Evolutionary conservation across 2,113 vertebrate genomes (phyloP).

Genomic region (Oreotragus oreotragus): DNA sequence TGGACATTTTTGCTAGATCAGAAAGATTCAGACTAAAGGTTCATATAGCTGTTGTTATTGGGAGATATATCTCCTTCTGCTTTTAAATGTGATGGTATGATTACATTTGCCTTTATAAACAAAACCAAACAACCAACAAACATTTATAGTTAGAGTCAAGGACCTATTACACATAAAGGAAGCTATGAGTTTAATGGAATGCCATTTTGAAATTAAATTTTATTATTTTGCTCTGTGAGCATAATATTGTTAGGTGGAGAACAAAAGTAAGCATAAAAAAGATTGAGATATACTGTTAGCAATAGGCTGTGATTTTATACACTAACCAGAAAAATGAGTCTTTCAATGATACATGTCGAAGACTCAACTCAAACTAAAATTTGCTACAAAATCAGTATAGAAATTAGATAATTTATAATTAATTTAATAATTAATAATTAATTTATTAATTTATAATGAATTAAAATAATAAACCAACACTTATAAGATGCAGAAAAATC

Average conservation of each 20-base stretch:
- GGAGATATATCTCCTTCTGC: background rate
- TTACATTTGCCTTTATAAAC: background rate
- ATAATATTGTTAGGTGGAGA: background rate
- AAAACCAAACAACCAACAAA: background rate
- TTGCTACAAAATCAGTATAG: background rate
- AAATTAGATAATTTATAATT: background rate
- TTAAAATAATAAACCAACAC: background rate
- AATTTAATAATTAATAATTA: background rate
- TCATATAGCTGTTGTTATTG: background rate
- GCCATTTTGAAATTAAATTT: background rate
- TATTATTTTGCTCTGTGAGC: background rate
- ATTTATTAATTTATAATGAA: background rate
- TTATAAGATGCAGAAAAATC: background rate
- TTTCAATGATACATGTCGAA: background rate
- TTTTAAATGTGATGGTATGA: background rate
- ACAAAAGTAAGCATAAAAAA: background rate
- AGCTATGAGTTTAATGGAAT: background rate
- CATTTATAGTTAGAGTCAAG: background rate
- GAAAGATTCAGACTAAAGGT: background rate
- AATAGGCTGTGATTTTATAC: background rate
- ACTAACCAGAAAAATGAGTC: background rate
- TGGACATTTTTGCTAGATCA: background rate
- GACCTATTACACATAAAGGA: background rate
- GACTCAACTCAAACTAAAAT: background rate
- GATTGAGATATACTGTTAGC: background rate